Base-by-base conservation (phyloP, 2,888 invertebrate species). In the Erebia aethiops region DNA sequence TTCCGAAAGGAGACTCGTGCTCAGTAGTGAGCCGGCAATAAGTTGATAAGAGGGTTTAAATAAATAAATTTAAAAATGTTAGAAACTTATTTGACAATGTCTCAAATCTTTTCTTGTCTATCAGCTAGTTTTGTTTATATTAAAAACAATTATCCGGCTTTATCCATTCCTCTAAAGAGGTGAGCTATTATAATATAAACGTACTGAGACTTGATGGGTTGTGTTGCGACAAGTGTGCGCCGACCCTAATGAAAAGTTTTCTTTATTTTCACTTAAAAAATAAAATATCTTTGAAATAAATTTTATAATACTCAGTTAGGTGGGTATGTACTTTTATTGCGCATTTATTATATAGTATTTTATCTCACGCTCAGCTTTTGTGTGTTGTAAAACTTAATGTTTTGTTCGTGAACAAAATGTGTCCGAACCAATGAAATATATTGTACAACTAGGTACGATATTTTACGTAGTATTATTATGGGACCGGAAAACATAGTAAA, bases 361-460 rank as follows among this genome's bases (percentile, higher is more conserved):
- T 61, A 61, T 61, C 46, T 61, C 21, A 21, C 43, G 41, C 43
- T 61, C 43, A 43, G 18, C 46, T 61, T 61, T 61, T 18, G 43
- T 61, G 43, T 46, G 18, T 46, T 61, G 46, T 61, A 46, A 43
- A 41, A 58, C 58, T 21, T 58, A 58, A 58, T 58, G 58, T 43
- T 61, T 46, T 43, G 46, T 61, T 46, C 46, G 43, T 61, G 61
- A 16, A 46, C 61, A 46, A 61, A 61, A 61, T 61, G 18, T 46
- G 43, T 26, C 57, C n/a, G 61, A 70, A n/a, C 41, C 41, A 54
- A 21, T 18, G 41, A 56, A 43, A 41, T 11, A 51, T 9, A 66
- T 56, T 66, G 18, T 64, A 51, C 52, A 18, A 21, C 41, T 52
- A 16, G 41, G 3, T 54, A 14, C 18, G 9, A 41, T 41, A 35